Evolutionary conservation across 2,113 vertebrate genomes (phyloP).

Genomic region (Nestor notabilis): DNA sequence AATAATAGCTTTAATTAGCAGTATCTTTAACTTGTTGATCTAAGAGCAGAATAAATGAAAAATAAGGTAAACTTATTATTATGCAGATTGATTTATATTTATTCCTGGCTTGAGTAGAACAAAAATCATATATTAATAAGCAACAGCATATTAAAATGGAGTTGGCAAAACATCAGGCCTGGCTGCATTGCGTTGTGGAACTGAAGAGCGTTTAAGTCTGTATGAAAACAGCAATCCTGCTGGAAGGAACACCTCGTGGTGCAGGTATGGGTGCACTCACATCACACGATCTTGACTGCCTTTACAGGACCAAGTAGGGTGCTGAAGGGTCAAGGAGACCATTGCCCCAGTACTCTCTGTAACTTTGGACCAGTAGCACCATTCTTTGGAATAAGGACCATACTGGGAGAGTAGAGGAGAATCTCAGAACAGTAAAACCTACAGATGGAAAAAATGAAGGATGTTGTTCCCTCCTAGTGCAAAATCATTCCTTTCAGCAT

Average conservation of each 20-base stretch:
- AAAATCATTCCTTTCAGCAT: not conserved
- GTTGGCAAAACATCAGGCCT: not conserved
- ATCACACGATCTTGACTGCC: rapidly evolving
- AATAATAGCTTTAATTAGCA: not conserved
- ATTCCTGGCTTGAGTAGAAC: not conserved
- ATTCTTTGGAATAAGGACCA: not conserved
- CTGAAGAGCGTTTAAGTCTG: not conserved
- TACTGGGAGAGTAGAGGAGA: not conserved
- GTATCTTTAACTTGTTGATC: not conserved
- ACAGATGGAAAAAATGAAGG: not conserved
- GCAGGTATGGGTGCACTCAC: not conserved
- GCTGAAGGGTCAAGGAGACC: not conserved
- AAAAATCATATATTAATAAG: not conserved
- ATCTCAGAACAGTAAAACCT: not conserved
- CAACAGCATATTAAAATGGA: not conserved
- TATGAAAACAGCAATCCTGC: not conserved
- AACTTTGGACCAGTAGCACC: not conserved
- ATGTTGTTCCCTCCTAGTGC: not conserved
- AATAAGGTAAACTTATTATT: not conserved
- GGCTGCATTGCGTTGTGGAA: not conserved
- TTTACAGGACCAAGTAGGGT: not conserved
- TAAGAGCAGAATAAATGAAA: not conserved
- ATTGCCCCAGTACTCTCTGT: not conserved
- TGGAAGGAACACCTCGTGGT: not conserved
- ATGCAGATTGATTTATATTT: not conserved